Percentiles rank a stretch among this genome's conserved stretches.
Conservation (phyloP, 2,888 invertebrate genomes). For the Dendrolimus houi region DNA sequence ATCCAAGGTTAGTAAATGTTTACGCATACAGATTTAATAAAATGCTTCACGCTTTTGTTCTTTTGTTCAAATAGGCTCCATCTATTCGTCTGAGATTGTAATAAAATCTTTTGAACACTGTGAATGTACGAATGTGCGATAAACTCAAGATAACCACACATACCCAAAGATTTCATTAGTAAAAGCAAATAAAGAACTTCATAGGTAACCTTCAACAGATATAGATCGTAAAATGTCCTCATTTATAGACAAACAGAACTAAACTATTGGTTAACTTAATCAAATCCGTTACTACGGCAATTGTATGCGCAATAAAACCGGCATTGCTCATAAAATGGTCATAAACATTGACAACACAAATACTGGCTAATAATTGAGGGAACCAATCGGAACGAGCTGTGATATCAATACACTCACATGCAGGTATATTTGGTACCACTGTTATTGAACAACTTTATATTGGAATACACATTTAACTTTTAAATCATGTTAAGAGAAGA, state of each 20-base stretch:
- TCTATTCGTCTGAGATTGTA: too few relatives aligned
- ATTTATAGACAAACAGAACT: slow-evolving; percentile 47
- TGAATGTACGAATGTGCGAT: not conserved
- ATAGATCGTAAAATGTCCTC: slow-evolving; percentile 30
- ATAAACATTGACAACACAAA: slow-evolving; percentile 73
- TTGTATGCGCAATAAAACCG: slow-evolving; percentile 66
- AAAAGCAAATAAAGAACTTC: not conserved
- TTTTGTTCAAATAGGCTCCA: too few relatives aligned
- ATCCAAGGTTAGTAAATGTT: too few relatives aligned
- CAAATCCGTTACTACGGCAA: slow-evolving; percentile 64
- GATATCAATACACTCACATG: slow-evolving; percentile 12
- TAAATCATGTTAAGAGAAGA: too few relatives aligned
- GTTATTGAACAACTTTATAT: too few relatives aligned
- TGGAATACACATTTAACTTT: too few relatives aligned
- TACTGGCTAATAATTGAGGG: slow-evolving; percentile 62
- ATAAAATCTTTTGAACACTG: too few relatives aligned
- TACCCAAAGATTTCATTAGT: not conserved
- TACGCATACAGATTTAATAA: too few relatives aligned
- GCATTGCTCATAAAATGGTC: slow-evolving; percentile 60
- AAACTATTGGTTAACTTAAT: slow-evolving; percentile 60
- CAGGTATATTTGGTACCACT: not conserved
- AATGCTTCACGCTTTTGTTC: too few relatives aligned
- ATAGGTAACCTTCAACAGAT: slow-evolving; percentile 7
- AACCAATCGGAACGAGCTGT: slow-evolving; percentile 47
- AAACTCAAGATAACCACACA: not conserved